Evolutionary conservation across 1,140 invertebrate genomes (phyloP), one percentile per base, ranked within the genome.

Genomic region (Drosophila varians): DNA sequence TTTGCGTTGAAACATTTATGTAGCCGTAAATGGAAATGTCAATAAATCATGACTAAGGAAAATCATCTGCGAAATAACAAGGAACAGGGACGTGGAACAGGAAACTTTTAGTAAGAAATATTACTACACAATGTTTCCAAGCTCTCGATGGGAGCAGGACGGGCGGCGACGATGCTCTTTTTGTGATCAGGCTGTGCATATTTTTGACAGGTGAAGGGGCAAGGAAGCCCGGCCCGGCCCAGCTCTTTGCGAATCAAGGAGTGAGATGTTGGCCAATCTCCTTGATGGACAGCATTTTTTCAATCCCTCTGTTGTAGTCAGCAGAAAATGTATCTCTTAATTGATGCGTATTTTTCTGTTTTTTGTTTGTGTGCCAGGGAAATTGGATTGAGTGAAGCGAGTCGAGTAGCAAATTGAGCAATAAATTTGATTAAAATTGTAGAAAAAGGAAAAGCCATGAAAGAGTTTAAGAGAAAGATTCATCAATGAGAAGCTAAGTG

Each of bases 11-110:
- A 87, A 87, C 82, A 87, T 87, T 87, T 87, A 88, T 87, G 66
- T 75, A 70, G 74, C 74, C 74, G 77, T 88, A 82, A 87, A 87
- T 87, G 82, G 82, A 82, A 88, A 87, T 88, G 82, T 88, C 83
- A 87, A 87, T 87, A 87, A 87, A 87, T 87, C 83, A 87, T 70
- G 61, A 45, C 48, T 57, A 11, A 53, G 77, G 61, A 66, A 76
- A 82, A 82, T 82, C 77, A 82, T 76, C 43, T 40, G 6, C 49
- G 36, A 73, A 53, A 52, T 25, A 68, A 73, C 69, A 48, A 73
- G 56, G 40, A 54, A 73, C 43, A 73, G 56, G 40, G 49, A 73
- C 43, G 54, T 61, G 46, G 48, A 60, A 55, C 62, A 87, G 82
- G 73, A 87, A 74, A 87, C 43, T 66, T 80, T 65, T 60, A 61